A percentile compares a stretch with the other conserved stretches of the same genome.
phyloP scores from a whole-genome alignment of 1,140 invertebrate genomes.

The Eumeta japonica region DNA sequence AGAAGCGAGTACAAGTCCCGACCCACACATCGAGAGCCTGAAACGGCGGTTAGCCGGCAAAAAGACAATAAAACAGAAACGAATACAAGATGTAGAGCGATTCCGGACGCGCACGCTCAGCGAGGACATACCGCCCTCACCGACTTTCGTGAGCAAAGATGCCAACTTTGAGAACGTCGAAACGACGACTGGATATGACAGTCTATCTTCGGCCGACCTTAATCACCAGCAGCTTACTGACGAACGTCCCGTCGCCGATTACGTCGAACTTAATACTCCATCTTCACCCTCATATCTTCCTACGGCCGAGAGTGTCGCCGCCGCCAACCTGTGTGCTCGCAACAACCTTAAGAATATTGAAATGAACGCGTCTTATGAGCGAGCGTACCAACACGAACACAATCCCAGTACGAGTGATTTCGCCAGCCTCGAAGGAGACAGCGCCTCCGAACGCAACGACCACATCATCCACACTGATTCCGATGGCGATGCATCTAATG shows the following conservation, averaged over 20 bases:
- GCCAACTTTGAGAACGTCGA: conserved; percentile 46
- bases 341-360: conserved; percentile 54
- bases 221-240: conserved; percentile 42
- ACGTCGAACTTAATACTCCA: conserved; percentile 52
- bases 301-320: conserved; percentile 44
- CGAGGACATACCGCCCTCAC: conserved; percentile 50
- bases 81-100: conserved; percentile 62
- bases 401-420: conserved; percentile 39
- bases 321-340: conserved; percentile 48
- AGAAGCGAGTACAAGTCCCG: conserved; percentile 12
- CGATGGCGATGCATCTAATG: conserved; percentile 30
- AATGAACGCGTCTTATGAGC: conserved; percentile 51
- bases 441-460: conserved; percentile 59
- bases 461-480: conserved; percentile 46
- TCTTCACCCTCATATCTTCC: conserved; percentile 49
- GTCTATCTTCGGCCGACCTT: conserved; percentile 40
- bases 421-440: conserved; percentile 52
- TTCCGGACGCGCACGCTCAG: conserved; percentile 65
- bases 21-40: conserved; percentile 48
- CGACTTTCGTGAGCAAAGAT: conserved; percentile 45
- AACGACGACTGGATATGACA: conserved; percentile 48
- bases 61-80: conserved; percentile 59
- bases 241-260: conserved; percentile 64
- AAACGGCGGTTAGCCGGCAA: conserved; percentile 48
- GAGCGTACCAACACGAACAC: conserved; percentile 23